These are phyloP conservation scores for Pipistrellus kuhlii DNA, from an alignment of 2,797 vertebrate genomes.

Conservation along the genomic window DNA sequence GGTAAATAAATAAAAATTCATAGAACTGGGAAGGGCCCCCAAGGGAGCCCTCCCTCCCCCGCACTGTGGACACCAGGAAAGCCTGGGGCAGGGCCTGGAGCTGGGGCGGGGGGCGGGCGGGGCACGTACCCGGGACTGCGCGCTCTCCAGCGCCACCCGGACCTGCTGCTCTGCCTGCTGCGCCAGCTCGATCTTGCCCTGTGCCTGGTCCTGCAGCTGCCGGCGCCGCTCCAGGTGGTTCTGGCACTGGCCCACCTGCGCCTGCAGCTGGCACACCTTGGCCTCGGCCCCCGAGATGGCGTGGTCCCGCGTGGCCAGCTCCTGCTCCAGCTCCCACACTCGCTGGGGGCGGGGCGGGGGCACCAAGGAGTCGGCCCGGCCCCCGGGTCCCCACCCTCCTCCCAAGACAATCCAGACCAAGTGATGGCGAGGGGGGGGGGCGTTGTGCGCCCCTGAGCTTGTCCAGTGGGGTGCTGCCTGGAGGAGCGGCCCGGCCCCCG, in stretches of 20 bases:
- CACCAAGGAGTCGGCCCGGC: neutral
- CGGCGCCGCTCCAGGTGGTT: neutral
- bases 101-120: too few relatives aligned
- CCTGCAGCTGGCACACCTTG: slow-evolving; percentile 69
- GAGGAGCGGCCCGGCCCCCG: neutral
- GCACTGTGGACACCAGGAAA: rapidly evolving
- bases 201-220: slow-evolving; percentile 32
- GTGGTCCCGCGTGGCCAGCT: slow-evolving; percentile 26
- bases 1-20: too few relatives aligned
- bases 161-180: slow-evolving; percentile 81
- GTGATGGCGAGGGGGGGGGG: rapidly evolving
- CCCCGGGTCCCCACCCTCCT: rapidly evolving
- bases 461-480: rapidly evolving
- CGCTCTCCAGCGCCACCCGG: slow-evolving; percentile 80
- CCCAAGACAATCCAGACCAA: rapidly evolving
- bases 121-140: slow-evolving; percentile 76
- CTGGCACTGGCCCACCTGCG: slow-evolving; percentile 48
- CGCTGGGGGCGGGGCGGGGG: slow-evolving; percentile 70
- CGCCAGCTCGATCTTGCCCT: slow-evolving; percentile 61
- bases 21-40: rapidly evolving
- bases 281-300: slow-evolving; percentile 45
- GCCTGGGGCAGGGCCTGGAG: too few relatives aligned
- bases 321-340: slow-evolving; percentile 75
- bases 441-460: rapidly evolving
- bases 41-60: rapidly evolving